These are phyloP conservation scores for Gryllus bimaculatus DNA, from an alignment of 1,140 invertebrate species.

Conservation along the genomic window DNA sequence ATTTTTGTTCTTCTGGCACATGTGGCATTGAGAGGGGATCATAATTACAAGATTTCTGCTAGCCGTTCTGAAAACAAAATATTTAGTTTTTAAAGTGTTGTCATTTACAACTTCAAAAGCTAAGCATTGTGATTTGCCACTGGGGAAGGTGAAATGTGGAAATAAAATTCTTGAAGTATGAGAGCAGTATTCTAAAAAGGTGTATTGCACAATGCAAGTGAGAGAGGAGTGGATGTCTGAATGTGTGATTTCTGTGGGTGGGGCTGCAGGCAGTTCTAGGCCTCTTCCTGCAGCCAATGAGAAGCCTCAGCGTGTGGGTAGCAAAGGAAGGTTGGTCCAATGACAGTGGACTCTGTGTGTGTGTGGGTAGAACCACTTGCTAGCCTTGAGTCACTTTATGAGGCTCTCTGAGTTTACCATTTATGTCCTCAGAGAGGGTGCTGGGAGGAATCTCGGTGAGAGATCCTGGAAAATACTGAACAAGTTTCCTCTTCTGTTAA, in stretches of 20 bases:
- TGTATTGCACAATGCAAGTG: background rate
- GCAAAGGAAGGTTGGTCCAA: background rate
- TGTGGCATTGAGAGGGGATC: too few species aligned
- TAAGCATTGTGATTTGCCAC: too few species aligned
- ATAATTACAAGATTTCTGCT: too few species aligned
- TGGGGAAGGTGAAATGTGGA: too few species aligned
- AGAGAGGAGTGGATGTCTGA: background rate
- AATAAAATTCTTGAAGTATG: background rate
- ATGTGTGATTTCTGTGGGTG: background rate
- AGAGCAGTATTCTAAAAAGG: background rate
- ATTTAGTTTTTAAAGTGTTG: too few species aligned
- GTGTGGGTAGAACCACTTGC: background rate
- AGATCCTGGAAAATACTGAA: background rate
- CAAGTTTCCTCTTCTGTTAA: too few species aligned
- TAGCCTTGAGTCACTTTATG: constrained; percentile 1
- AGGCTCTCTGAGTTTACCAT: background rate
- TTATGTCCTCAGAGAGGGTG: background rate
- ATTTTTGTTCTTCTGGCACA: too few species aligned
- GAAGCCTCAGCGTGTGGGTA: background rate
- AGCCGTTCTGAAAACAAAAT: too few species aligned
- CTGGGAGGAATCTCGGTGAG: background rate
- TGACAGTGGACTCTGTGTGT: background rate
- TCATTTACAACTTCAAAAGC: too few species aligned
- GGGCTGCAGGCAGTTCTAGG: background rate
- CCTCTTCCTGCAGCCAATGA: background rate